A percentile compares a stretch with the other conserved stretches of the same genome.
These are phyloP conservation scores for Echinops telfairi DNA, from an alignment of 2,113 vertebrate genomes.

Conservation along the genomic window DNA sequence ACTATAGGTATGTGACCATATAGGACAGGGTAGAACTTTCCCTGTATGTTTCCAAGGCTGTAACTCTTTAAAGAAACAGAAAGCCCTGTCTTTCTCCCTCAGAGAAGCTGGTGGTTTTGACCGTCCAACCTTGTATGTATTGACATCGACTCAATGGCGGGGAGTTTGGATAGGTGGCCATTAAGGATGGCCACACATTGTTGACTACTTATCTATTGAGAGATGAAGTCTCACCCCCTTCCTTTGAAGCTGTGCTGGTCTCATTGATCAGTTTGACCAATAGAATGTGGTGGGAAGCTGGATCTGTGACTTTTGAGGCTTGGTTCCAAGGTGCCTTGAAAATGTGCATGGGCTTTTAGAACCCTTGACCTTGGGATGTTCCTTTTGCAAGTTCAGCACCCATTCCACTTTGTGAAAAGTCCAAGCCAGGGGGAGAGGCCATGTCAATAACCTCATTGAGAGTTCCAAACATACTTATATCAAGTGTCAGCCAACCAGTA, in stretches of 20 bases:
- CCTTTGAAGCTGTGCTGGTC: neutral
- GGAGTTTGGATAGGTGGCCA: too few species aligned
- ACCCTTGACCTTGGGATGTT: neutral
- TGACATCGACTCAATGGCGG: too few species aligned
- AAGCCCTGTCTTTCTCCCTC: too few species aligned
- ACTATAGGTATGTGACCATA: too few species aligned
- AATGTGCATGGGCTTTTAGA: neutral
- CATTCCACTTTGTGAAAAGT: too few species aligned
- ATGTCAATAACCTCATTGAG: fast-evolving
- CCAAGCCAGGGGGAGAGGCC: neutral
- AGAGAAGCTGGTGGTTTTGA: too few species aligned
- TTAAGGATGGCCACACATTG: neutral
- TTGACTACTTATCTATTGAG: neutral
- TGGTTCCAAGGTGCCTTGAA: neutral
- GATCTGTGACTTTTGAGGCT: neutral
- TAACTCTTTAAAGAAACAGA: too few species aligned
- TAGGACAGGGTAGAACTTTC: too few species aligned
- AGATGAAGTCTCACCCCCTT: neutral
- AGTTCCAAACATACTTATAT: neutral
- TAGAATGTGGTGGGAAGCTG: neutral
- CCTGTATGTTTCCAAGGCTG: too few species aligned
- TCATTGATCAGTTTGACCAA: neutral
- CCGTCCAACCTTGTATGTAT: too few species aligned
- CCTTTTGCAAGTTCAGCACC: neutral
- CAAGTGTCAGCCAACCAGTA: too few species aligned